Base-by-base conservation (phyloP, 2,113 vertebrate species). In the Dromiciops gliroides region DNA sequence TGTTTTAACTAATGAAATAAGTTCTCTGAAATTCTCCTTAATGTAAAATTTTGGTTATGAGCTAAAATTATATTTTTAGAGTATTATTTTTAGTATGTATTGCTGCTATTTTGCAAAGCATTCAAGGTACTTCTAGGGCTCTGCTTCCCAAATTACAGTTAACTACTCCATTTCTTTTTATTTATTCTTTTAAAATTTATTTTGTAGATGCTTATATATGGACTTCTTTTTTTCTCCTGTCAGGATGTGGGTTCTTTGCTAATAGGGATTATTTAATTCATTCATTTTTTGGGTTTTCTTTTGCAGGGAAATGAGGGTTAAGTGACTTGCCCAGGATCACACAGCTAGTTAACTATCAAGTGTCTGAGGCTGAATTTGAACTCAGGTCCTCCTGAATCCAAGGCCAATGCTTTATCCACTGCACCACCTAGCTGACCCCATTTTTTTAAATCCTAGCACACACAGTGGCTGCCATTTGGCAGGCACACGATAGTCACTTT, bases 1-100 rank as follows among this genome's bases (percentile, higher is more conserved):
- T 96, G 1, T 91, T 96, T 95, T 24, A 88, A n/a, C 28, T 26
- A 89, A 94, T 47, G n/a, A n/a, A 92, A 90, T 52, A 24, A 50
- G 53, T 47, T 91, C 51, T n/a, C 52, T 50, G 67, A 90, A 90
- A 95, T 89, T 97, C 51, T 50, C 28, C 56, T 95, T 95, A 8
- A 89, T 31, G 50, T 0, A 90, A 51, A 52, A 22, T 44, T 89
- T 49, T 50, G n/a, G 67, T 90, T 53, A 92, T 48, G 48, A 37
- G 53, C 90, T 49, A 0, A n/a, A 89, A 91, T 93, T 92, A 88
- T 25, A 92, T 52, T 67, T 92, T 92, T 49, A 90, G 94, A 91
- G 5, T 93, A 83, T 75, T 90, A 51, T 90, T 44, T 83, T 2
- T 3, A 67, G 60, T 37, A 5, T 37, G 31, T 67, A 14, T 60